Evolutionary conservation across 2,888 invertebrate genomes (phyloP), one percentile per base, ranked within the genome.

Genomic region (Chrysina gloriosa): DNA sequence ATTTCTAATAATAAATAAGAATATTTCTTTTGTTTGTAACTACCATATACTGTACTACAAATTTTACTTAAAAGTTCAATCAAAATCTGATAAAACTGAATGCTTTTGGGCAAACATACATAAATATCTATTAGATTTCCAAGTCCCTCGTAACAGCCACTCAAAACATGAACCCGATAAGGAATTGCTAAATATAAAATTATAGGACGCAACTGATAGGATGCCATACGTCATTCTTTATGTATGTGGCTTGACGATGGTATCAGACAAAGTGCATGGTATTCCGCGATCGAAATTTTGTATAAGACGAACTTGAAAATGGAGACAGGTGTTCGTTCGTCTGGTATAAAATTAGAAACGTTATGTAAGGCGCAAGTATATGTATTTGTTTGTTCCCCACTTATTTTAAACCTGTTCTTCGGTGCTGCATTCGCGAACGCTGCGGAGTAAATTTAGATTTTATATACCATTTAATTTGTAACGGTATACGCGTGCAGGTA

Each of bases 341-440:
- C 25, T 25, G 58, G 39, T 39, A 25, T 58, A 58, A 58, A 58
- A 58, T 58, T 58, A 58, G 58, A 39, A 58, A 39, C 58, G 39
- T 58, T 58, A 58, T 58, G 58, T 58, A 58, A 58, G 16, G 16
- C 25, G 39, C 42, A 39, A 25, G 25, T 39, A 39, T 14, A 27
- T 58, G 39, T 58, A 39, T 39, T 39, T 39, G 39, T 58, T 58
- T 58, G 58, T 58, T 58, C 25, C 34, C 34, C 21, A 4, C 34
- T 58, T 58, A 58, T 58, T 58, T 58, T 39, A 58, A 58, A 58
- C 58, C 39, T 39, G 58, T 58, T 58, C 58, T 58, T 58, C 25
- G 23, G 58, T 39, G 42, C 58, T 23, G 58, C 36, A 58, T 39
- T 58, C 58, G 39, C 39, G 14, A 39, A 25, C 6, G 42, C 39